These are phyloP conservation scores for Hyppa rectilinea DNA, from an alignment of 2,888 invertebrate genomes.

Conservation along the genomic window DNA sequence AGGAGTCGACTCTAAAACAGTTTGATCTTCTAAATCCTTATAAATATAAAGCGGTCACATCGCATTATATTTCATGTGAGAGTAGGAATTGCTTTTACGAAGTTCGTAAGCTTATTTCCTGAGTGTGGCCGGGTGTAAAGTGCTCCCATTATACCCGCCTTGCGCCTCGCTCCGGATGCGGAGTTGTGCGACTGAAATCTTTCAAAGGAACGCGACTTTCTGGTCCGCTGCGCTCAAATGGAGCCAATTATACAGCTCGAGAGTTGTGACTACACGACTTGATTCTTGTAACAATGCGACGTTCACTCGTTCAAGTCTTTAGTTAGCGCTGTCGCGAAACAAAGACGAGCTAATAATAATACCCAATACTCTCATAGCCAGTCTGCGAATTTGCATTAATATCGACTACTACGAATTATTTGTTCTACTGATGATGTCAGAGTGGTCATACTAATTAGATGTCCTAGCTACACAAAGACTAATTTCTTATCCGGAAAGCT, in stretches of 20 bases:
- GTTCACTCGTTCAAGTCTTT: conserved; percentile 62
- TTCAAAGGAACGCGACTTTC: conserved; percentile 86
- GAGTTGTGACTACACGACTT: conserved; percentile 64
- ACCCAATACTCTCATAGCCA: conserved; percentile 19
- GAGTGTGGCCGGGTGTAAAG: conserved; percentile 88
- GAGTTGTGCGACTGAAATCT: conserved; percentile 76
- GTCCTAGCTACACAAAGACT: conserved; percentile 5
- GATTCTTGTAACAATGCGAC: conserved; percentile 44
- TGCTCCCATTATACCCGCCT: conserved; percentile 86
- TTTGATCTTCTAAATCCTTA: conserved; percentile 87
- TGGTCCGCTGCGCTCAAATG: conserved; percentile 82
- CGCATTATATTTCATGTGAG: conserved; percentile 89
- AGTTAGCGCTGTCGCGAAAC: conserved; percentile 44
- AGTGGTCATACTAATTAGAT: not conserved
- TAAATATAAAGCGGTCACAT: conserved; percentile 88
- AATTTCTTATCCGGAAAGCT: not conserved
- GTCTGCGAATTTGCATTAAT: conserved; percentile 15
- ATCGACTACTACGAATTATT: conserved; percentile 5
- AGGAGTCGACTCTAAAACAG: conserved; percentile 73
- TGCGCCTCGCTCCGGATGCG: conserved; percentile 75
- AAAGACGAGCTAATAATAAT: conserved; percentile 35
- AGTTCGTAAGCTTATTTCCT: conserved; percentile 91
- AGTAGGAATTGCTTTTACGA: conserved; percentile 89
- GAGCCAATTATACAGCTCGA: conserved; percentile 78
- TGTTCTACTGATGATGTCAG: not conserved